Evolutionary conservation across 1,140 invertebrate species (phyloP).

Genomic region (Trichonephila clavipes): DNA sequence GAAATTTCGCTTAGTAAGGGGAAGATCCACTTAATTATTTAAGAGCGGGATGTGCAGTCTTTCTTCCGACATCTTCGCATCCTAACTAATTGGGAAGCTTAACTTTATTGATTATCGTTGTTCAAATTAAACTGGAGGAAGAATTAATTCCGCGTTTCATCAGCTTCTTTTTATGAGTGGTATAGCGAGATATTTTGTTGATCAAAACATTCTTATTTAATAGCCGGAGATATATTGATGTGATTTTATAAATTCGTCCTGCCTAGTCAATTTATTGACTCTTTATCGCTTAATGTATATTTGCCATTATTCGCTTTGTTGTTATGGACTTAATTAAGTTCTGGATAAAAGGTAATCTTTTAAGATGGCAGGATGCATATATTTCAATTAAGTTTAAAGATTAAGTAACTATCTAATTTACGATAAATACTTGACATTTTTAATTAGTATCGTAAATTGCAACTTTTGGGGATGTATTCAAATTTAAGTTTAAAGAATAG

Average conservation of each 20-base stretch:
- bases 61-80: neutral
- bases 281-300: no score
- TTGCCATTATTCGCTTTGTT: no score
- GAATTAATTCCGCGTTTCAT: constrained; percentile 7
- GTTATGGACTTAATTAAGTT: no score
- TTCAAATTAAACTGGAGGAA: neutral
- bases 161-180: neutral
- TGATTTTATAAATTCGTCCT: neutral
- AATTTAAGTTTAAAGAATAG: no score
- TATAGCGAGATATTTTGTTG: neutral
- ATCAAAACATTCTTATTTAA: neutral
- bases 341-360: no score
- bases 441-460: no score
- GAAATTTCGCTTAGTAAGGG: neutral
- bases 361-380: no score
- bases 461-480: no score
- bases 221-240: neutral
- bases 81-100: neutral
- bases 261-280: no score
- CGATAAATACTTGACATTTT: no score
- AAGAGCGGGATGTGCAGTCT: neutral
- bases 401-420: no score
- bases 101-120: neutral
- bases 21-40: neutral
- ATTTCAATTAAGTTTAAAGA: no score